Base-by-base conservation (phyloP, 92 coral and sea anemone species). In the Anthopleura xanthogrammica region DNA sequence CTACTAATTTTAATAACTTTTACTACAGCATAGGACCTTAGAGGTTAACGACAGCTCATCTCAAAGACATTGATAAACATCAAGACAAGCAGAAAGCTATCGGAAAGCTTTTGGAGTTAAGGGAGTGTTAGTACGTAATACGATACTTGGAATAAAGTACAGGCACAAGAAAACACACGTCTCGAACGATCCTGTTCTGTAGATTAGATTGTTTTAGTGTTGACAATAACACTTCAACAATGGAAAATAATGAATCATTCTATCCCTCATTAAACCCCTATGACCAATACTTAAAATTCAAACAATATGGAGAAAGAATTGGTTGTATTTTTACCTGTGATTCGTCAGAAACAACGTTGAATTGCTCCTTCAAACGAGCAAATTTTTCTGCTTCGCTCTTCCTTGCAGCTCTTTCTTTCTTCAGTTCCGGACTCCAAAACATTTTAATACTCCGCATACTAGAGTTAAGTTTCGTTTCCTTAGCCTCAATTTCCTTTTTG, bases 401-500 rank as follows among this genome's bases (percentile, higher is more conserved):
- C 23, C 98, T 90, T 19, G 99, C 98, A 14, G 98, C 97, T 73
- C 98, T 88, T 82, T 97, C 99, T 90, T 97, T 97, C 83, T 97
- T 97, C 86, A 97, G 68, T 76, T 97, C 99, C 0, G 99, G 99
- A 77, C 99, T 97, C 99, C 99, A 97, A 83, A 97, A 97, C 86
- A 91, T 92, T 75, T 97, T 97, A 41, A 97, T 97, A 41, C 99
- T 97, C 72, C 98, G 90, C 99, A 97, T 97, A 79, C 98, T 97
- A 11, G 99, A 97, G 83, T 92, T 94, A 13, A 97, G 86, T 62
- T 94, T 97, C 48, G 98, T 90, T 86, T 97, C 99, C 72, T 94
- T 97, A 2, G 99, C 98, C 79, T 94, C 98, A 76, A 97, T 85
- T 78, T 97, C 99, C 76, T 93, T 95, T 77, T 88, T 88, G 23